A percentile compares a stretch with the other conserved stretches of the same genome.
Conservation (phyloP, 2,888 invertebrate genomes). For the Tanaodytes sp. region DNA sequence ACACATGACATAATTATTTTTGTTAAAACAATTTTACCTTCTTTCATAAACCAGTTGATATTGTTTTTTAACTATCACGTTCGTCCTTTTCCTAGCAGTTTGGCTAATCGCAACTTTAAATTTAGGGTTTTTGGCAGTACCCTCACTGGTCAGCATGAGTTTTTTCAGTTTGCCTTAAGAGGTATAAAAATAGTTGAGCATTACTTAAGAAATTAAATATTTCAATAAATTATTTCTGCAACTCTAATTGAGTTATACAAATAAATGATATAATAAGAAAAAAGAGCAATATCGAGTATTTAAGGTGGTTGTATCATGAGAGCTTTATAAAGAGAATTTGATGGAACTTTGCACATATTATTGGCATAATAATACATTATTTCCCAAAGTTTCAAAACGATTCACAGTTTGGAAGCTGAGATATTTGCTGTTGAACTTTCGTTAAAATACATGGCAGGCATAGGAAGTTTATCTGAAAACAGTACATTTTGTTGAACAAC, state of each 20-base stretch:
- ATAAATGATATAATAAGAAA: not conserved
- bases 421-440: not conserved
- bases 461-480: too few relatives aligned
- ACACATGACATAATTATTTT: too few relatives aligned
- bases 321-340: too few relatives aligned
- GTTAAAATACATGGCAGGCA: too few relatives aligned
- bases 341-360: too few relatives aligned
- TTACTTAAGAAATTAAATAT: too few relatives aligned
- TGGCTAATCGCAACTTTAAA: not conserved
- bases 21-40: conserved; percentile 3
- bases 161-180: not conserved
- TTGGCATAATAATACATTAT: too few relatives aligned
- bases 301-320: not conserved
- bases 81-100: not conserved
- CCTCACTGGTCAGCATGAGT: not conserved
- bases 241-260: too few relatives aligned
- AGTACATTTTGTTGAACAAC: too few relatives aligned
- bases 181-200: not conserved
- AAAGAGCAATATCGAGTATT: not conserved
- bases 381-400: too few relatives aligned
- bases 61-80: not conserved
- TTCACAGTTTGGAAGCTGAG: too few relatives aligned
- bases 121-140: not conserved
- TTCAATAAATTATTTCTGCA: too few relatives aligned
- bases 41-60: not conserved